Conservation (phyloP, 2,113 vertebrate genomes). For the Gnathonemus echidnorhynchus region DNA sequence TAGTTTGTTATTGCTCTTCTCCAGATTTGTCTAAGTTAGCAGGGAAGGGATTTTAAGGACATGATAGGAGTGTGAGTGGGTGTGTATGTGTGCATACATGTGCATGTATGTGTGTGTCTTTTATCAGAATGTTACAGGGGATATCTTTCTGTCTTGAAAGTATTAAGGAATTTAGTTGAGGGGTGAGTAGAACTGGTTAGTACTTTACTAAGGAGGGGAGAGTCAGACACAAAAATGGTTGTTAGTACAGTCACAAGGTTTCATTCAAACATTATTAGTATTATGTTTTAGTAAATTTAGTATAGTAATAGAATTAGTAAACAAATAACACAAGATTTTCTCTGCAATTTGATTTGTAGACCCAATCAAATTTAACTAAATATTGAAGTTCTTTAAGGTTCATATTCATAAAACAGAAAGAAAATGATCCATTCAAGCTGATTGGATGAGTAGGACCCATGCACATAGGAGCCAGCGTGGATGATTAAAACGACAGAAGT, state of each 20-base stretch:
- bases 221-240: conserved; percentile 79
- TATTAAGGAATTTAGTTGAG: conserved; percentile 45
- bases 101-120: conserved; percentile 11
- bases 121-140: conserved; percentile 14
- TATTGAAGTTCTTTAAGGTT: conserved; percentile 49
- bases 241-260: conserved; percentile 74
- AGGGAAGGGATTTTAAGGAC: neutral
- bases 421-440: conserved; percentile 57
- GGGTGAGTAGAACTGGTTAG: conserved; percentile 65
- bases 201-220: conserved; percentile 68
- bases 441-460: conserved; percentile 56
- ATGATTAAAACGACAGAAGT: conserved; percentile 1
- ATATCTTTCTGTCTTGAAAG: conserved; percentile 22
- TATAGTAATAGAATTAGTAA: conserved; percentile 32
- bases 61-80: neutral
- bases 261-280: conserved; percentile 55
- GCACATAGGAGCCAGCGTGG: conserved; percentile 42
- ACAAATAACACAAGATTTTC: conserved; percentile 43
- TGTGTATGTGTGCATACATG: neutral
- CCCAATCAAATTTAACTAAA: conserved; percentile 53
- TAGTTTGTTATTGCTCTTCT: neutral
- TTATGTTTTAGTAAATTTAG: conserved; percentile 65
- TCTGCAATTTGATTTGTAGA: conserved; percentile 58
- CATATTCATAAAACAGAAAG: conserved; percentile 42
- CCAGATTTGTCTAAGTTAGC: conserved; percentile 27